Conservation (phyloP, 2,113 vertebrate species). For the Psophia crepitans region DNA sequence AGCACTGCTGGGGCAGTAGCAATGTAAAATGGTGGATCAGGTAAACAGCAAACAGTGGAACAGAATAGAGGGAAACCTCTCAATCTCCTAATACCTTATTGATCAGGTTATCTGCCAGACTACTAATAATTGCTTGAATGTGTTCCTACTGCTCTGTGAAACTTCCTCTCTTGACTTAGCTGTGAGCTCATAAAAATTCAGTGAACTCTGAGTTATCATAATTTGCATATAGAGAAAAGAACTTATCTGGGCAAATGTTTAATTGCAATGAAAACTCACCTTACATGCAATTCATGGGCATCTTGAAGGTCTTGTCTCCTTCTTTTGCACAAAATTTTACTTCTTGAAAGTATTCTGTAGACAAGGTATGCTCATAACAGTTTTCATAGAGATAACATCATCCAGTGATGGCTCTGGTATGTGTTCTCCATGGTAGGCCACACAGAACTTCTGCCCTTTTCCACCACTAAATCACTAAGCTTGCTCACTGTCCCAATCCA, state of each 20-base stretch:
- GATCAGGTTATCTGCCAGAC: background rate
- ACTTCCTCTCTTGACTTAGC: background rate
- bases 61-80: background rate
- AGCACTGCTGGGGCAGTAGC: background rate
- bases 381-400: background rate
- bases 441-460: background rate
- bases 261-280: background rate
- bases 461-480: background rate
- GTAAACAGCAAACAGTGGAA: background rate
- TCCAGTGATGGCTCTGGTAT: background rate
- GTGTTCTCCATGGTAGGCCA: background rate
- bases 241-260: background rate
- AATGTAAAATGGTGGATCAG: background rate
- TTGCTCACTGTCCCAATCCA: too few relatives aligned
- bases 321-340: background rate
- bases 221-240: background rate
- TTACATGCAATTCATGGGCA: background rate
- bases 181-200: background rate
- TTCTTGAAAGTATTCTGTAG: background rate
- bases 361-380: background rate
- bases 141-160: background rate
- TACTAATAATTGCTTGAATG: background rate
- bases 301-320: background rate
- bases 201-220: background rate
- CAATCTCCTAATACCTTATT: background rate